Evolutionary conservation across 2,797 vertebrate genomes (phyloP).

Genomic region (Okamejei kenojei): DNA sequence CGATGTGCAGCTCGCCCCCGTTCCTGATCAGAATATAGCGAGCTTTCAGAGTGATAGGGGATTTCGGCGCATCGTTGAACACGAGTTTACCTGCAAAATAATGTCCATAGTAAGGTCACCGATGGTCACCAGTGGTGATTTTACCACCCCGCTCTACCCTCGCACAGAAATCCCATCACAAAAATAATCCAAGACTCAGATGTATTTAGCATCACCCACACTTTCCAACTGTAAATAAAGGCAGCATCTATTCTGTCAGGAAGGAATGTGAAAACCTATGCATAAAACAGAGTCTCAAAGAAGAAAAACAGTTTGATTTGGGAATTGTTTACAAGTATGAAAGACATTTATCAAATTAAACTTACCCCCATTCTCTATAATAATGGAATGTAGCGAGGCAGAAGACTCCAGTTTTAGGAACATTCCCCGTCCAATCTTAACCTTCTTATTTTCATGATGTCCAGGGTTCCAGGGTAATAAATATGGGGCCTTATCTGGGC

Average conservation of each 20-base stretch:
- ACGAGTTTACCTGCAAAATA: conserved; percentile 44
- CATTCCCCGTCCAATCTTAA: conserved; percentile 45
- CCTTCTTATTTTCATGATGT: conserved; percentile 42
- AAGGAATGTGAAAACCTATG: background rate
- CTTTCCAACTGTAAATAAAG: too few species aligned
- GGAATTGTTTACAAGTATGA: background rate
- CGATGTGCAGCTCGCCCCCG: conserved; percentile 45
- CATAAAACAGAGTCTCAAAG: background rate
- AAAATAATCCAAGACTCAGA: too few species aligned
- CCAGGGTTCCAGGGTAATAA: conserved; percentile 45
- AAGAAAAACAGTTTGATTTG: too few species aligned
- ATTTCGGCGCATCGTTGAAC: conserved; percentile 44
- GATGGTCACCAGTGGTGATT: background rate
- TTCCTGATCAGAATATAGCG: conserved; percentile 46
- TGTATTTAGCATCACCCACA: background rate
- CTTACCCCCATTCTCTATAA: conserved; percentile 47
- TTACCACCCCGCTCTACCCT: too few species aligned
- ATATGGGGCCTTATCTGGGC: conserved; percentile 38
- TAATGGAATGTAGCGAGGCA: conserved; percentile 43
- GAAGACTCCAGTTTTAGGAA: conserved; percentile 46
- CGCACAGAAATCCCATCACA: too few species aligned
- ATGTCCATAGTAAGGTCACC: background rate
- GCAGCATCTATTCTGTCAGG: background rate
- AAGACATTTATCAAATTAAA: background rate
- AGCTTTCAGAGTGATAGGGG: conserved; percentile 42